Percentiles rank a stretch among this genome's conserved stretches.
Conservation (phyloP, 2,113 vertebrate genomes). For the Daboia siamensis region DNA sequence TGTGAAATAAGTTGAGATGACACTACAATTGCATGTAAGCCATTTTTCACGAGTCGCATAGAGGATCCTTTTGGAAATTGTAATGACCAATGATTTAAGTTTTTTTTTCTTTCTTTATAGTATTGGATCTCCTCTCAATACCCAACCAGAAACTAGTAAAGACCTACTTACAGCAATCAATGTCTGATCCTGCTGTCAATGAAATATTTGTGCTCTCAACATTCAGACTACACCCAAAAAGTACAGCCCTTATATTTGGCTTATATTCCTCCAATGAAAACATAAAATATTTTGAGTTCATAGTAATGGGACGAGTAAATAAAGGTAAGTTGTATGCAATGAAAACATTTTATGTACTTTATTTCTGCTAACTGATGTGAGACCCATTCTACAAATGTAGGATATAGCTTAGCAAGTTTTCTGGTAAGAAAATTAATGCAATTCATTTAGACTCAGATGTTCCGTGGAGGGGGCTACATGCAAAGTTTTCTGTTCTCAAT, state of each 20-base stretch:
- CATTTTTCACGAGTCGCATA: neutral
- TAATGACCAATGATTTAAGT: neutral
- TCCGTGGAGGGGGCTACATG: neutral
- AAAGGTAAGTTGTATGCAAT: slow-evolving; percentile 77
- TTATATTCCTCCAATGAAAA: slow-evolving; percentile 83
- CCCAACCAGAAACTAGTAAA: slow-evolving; percentile 78
- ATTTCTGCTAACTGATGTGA: neutral
- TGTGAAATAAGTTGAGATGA: neutral
- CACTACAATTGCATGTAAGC: neutral
- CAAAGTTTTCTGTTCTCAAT: neutral
- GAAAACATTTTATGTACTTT: neutral
- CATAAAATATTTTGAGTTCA: slow-evolving; percentile 90
- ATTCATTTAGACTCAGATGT: neutral
- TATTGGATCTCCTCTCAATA: slow-evolving; percentile 89
- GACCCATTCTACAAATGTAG: neutral
- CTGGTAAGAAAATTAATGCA: neutral
- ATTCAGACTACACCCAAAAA: slow-evolving; percentile 83
- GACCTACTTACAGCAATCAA: slow-evolving; percentile 76
- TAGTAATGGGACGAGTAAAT: slow-evolving; percentile 84
- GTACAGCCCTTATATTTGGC: slow-evolving; percentile 80
- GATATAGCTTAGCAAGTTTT: neutral
- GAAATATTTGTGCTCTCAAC: slow-evolving; percentile 85
- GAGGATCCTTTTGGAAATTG: neutral
- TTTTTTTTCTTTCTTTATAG: slow-evolving; percentile 66
- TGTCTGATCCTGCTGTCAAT: slow-evolving; percentile 77